Evolutionary conservation across 1,140 invertebrate genomes (phyloP).

Genomic region (Phthorimaea operculella): DNA sequence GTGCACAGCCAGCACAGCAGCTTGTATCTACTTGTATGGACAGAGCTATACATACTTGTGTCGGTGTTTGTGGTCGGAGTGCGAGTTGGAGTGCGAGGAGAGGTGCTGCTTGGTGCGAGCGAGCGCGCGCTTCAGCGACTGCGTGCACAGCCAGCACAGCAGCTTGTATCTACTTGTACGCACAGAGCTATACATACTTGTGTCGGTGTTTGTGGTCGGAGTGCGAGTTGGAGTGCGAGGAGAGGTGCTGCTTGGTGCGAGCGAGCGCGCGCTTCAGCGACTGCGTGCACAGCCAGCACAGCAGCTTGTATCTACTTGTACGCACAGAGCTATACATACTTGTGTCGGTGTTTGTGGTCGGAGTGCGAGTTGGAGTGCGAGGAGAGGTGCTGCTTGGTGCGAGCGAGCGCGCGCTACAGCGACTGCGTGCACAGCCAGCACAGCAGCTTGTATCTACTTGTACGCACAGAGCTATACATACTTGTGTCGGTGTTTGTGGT

Average conservation of each 20-base stretch:
- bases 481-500: conserved; percentile 61
- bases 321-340: too few relatives aligned
- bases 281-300: conserved; percentile 96
- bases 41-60: too few relatives aligned
- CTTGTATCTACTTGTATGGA: too few relatives aligned
- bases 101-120: too few relatives aligned
- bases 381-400: conserved; percentile 81
- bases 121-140: conserved; percentile 94
- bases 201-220: conserved; percentile 58
- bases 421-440: conserved; percentile 97
- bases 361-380: conserved; percentile 13
- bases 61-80: too few relatives aligned
- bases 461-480: too few relatives aligned
- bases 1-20: conserved; percentile 97
- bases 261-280: conserved; percentile 94
- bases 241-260: conserved; percentile 80
- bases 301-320: too few relatives aligned
- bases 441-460: conserved; percentile 90
- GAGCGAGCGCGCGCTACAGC: conserved; percentile 90
- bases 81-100: too few relatives aligned
- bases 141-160: conserved; percentile 95
- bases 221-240: too few relatives aligned
- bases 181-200: conserved; percentile 57
- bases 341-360: conserved; percentile 59
- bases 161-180: too few relatives aligned